Base-by-base conservation (phyloP, 2,888 invertebrate species). In the Smittia sp. region DNA sequence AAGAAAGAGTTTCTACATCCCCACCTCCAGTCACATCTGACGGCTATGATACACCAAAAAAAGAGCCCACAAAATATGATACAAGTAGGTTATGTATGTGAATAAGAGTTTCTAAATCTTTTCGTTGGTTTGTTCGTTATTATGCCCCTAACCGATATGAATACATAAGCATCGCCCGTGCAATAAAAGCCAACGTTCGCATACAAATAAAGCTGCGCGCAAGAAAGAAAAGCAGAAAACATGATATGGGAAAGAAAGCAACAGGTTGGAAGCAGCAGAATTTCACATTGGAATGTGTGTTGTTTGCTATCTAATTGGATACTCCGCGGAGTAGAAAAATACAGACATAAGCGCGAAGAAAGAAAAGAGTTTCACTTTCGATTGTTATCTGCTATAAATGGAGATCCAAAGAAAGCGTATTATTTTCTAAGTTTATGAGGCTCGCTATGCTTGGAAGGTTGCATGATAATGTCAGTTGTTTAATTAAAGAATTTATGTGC, bases 301-400 rank as follows among this genome's bases (percentile, higher is more conserved):
- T 72, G 72, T 72, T 72, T 69, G 41, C 69, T 54, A 62, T 72
- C 58, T 72, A 72, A 72, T 72, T 72, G 72, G 72, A 72, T 58
- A 58, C 58, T 58, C n/a, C 72, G 32, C 62, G 58, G 25, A 58
- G 72, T 62, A 62, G 46, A 46, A 39, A 62, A 20, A 27, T 38
- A 54, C 41, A n/a, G n/a, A n/a, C n/a, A 58, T 18, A 27, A 24
- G 22, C 27, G 32, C 54, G 38, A 20, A 72, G 38, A 62, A 58
- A 58, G 22, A 70, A 72, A 72, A 27, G 15, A 63, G 63, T 72
- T 72, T 72, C 72, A 72, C 72, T 72, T 72, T 72, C 72, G 72
- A 72, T 72, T 72, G 72, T 72, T 72, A 72, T 72, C 72, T 72
- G 72, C 72, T 62, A 52, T 72, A 72, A 72, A 72, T 72, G 62